Evolutionary conservation across 2,888 invertebrate species (phyloP), one percentile per base, ranked within the genome.

Genomic region (Thelaira solivaga): DNA sequence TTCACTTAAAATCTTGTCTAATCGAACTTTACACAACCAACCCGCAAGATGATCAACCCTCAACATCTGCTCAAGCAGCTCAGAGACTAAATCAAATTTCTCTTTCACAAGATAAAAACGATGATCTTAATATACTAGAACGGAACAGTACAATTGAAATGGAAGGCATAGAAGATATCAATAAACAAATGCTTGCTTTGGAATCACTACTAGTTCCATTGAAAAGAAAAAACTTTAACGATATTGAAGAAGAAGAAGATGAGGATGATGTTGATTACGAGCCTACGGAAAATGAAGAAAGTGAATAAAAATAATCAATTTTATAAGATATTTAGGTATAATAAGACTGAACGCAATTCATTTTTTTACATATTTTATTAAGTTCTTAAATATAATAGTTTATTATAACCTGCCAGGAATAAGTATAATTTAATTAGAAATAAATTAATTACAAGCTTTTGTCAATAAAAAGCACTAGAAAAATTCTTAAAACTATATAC

Each of bases 151-250:
- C 11, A 22, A 16, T 62, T n/a, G 43, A 53, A 29, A 49, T 65
- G 20, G 78, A 78, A 11, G 72, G 62, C 10, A 57, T 72, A 39
- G 69, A 74, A 53, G 47, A 36, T 71, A 78, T 78, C 4, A 78
- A 78, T 41, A 65, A 71, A 34, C 78, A 78, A 65, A 65, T 74
- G 16, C 13, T 78, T 16, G 43, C 59, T 2, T 41, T 78, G 26
- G 78, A 78, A 55, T 53, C 78, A 10, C 36, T 78, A 36, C 18
- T 78, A 16, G 74, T 78, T 6, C 78, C 78, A 1, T 18, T 74
- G n/a, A 74, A 53, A 16, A 24, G 34, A 29, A 61, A 64, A 2
- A 59, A 53, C 0, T 47, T 18, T 10, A 16, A 39, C 11, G 26
- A 67, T 2, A 29, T 45, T 8, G 67, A 75, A 34, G 69, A 78